These are phyloP conservation scores for Erpobdella octoculata DNA, from an alignment of 2,888 invertebrate species.

Conservation along the genomic window DNA sequence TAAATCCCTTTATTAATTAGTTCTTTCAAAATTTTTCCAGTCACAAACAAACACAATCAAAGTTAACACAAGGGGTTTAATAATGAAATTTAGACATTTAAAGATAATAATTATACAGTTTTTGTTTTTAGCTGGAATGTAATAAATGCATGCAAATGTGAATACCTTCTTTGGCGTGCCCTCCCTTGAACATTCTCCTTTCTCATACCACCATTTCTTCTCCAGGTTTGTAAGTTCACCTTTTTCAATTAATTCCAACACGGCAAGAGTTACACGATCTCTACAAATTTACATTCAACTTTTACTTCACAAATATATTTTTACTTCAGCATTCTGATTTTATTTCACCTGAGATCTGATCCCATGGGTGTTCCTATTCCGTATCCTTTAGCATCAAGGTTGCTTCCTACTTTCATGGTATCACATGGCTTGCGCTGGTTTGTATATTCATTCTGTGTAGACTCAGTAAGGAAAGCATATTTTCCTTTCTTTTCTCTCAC, in stretches of 20 bases:
- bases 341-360: conserved; percentile 72
- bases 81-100: too few relatives aligned
- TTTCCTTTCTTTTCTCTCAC: conserved; percentile 62
- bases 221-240: conserved; percentile 82
- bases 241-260: conserved; percentile 77
- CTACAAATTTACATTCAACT: conserved; percentile 56
- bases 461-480: conserved; percentile 58
- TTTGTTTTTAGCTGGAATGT: not conserved
- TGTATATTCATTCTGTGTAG: conserved; percentile 66
- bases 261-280: conserved; percentile 83
- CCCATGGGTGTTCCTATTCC: conserved; percentile 86
- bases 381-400: conserved; percentile 73
- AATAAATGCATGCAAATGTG: not conserved
- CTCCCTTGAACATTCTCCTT: conserved; percentile 46
- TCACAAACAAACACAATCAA: too few relatives aligned
- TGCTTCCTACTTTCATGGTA: conserved; percentile 64
- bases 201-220: conserved; percentile 91
- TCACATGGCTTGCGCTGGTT: conserved; percentile 70
- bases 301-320: not conserved
- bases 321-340: not conserved
- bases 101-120: not conserved
- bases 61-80: too few relatives aligned
- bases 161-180: conserved; percentile 28
- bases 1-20: too few relatives aligned
- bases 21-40: too few relatives aligned